Base-by-base conservation (phyloP, 2,113 vertebrate genomes). In the Stictonetta naevosa region DNA sequence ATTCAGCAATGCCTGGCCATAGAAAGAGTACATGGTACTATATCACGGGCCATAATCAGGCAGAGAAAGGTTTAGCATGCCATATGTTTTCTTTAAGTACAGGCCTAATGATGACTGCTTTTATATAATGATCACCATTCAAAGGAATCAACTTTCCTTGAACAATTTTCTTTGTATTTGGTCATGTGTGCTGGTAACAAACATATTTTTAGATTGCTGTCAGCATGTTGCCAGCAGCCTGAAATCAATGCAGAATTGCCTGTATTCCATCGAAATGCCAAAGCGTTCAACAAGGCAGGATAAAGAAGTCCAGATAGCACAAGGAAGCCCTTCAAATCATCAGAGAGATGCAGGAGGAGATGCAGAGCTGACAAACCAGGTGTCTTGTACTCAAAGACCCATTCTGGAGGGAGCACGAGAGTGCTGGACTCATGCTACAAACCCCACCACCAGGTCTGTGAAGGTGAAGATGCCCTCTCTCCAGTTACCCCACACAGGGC, bases 1-100 rank as follows among this genome's bases (percentile, higher is more conserved):
- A 52, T 1, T 4, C 63, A 83, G 78, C 59, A 12, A 15, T 1
- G 18, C 3, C 84, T 1, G 3, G 21, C 46, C 23, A 8, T 0
- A 20, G 76, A 14, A 48, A 15, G 80, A 6, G 33, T 16, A 11
- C 10, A 19, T 1, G 1, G 36, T 59, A 79, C 75, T 78, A 0
- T 2, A 21, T 48, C 75, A 33, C 21, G 17, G 19, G 50, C 36
- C 44, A 46, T 8, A 62, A 77, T 8, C 46, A 71, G 88, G 82
- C 44, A 76, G 48, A 29, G 87, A 26, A 83, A 62, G 75, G 46
- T 52, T 83, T 11, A 63, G 17, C 42, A 63, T 3, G 7, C 58
- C 67, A 25, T 23, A 50, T 44, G n/a, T 60, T 55, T 71, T 46
- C 48, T 40, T 74, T 73, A 69, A 94, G 78, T 12, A 22, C 59